Conservation (phyloP, 1,140 invertebrate species). For the Vanessa atalanta region DNA sequence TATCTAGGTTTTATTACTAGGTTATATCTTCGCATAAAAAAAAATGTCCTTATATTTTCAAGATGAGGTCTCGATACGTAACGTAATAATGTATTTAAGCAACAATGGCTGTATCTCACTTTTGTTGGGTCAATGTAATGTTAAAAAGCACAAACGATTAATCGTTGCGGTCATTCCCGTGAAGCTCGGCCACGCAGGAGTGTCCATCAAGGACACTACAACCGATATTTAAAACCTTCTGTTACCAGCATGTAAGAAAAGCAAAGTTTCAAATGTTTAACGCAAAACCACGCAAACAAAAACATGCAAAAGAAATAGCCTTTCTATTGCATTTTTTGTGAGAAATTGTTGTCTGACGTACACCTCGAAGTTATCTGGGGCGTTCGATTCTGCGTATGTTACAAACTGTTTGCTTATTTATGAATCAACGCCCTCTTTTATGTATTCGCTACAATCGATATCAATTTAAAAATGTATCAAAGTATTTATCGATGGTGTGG, state of each 20-base stretch:
- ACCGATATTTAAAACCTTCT: no score
- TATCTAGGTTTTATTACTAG: no score
- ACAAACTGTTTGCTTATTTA: conserved; percentile 8
- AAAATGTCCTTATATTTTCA: no score
- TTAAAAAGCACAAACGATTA: no score
- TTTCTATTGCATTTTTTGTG: neutral
- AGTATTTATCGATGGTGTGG: neutral
- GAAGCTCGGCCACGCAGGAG: no score
- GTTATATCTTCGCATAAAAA: no score
- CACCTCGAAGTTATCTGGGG: neutral
- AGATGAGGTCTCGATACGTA: no score
- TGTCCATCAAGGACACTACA: no score
- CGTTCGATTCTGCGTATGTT: conserved; percentile 12
- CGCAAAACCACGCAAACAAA: neutral
- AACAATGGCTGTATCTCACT: no score
- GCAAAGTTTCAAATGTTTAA: neutral
- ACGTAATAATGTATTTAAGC: no score
- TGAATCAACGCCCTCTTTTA: conserved; percentile 8
- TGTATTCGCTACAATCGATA: conserved; percentile 1
- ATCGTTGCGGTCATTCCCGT: no score
- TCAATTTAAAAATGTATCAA: neutral
- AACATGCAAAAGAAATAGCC: neutral
- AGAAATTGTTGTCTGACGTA: conserved; percentile 6
- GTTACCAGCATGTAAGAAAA: neutral
- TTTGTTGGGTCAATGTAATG: no score